Conservation (phyloP, 2,797 vertebrate species). For the Sebastolobus altivelis region DNA sequence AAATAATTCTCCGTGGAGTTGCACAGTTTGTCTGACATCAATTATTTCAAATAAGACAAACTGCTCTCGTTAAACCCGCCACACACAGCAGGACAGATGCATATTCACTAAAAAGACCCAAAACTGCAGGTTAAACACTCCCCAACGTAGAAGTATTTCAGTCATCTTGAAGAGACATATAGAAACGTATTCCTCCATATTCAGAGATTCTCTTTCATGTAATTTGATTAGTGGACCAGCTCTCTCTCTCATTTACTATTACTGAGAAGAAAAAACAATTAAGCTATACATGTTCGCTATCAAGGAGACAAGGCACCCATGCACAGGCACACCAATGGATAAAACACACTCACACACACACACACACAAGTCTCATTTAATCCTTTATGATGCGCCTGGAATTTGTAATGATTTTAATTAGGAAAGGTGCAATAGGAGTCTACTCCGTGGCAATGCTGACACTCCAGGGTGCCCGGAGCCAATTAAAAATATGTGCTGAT, state of each 20-base stretch:
- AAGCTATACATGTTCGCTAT: constrained; percentile 67
- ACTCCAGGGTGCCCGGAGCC: constrained; percentile 83
- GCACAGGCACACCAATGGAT: constrained; percentile 49
- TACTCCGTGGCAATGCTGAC: constrained; percentile 75
- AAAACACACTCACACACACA: constrained; percentile 33
- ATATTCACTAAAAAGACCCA: constrained; percentile 65
- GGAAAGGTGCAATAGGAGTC: constrained; percentile 80
- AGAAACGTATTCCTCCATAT: constrained; percentile 19
- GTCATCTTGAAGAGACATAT: constrained; percentile 29
- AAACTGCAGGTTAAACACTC: constrained; percentile 58
- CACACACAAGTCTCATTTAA: constrained; percentile 72
- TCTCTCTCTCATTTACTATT: constrained; percentile 58
- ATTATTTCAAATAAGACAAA: constrained; percentile 78
- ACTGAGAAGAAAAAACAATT: constrained; percentile 72
- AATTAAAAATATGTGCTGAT: constrained; percentile 88
- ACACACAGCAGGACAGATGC: constrained; percentile 70
- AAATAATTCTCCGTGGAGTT: constrained; percentile 61
- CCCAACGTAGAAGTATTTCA: constrained; percentile 41
- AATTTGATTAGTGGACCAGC: constrained; percentile 72
- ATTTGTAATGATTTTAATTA: constrained; percentile 87
- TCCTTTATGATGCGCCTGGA: constrained; percentile 82
- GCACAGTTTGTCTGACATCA: constrained; percentile 71
- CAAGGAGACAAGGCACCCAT: constrained; percentile 56
- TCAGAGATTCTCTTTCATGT: constrained; percentile 61
- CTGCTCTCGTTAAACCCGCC: constrained; percentile 57